Conservation (phyloP, 2,113 vertebrate genomes). For the Glaucomys volans region DNA sequence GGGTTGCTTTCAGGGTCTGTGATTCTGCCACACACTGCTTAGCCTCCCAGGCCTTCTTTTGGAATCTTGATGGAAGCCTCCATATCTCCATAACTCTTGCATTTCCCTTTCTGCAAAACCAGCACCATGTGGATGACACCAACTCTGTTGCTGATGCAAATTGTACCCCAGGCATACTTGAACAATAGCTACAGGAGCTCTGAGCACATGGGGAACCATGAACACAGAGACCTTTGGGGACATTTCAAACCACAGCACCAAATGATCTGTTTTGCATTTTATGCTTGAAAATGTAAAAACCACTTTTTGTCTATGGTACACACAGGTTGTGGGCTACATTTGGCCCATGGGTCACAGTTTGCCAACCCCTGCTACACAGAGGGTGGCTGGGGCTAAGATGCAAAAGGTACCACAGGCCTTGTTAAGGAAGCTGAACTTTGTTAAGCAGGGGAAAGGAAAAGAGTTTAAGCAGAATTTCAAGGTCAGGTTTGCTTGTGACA, state of each 20-base stretch:
- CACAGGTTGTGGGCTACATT: background rate
- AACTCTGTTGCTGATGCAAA: background rate
- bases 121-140: too few species aligned
- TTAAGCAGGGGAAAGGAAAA: background rate
- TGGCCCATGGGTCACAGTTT: rapidly evolving
- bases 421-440: background rate
- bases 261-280: background rate
- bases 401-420: background rate
- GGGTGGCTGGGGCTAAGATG: background rate
- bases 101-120: background rate
- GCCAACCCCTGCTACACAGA: background rate
- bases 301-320: background rate
- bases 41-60: background rate
- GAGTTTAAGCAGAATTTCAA: background rate
- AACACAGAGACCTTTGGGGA: too few species aligned
- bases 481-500: background rate
- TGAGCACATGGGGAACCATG: background rate
- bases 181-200: background rate
- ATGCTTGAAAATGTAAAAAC: background rate
- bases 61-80: background rate
- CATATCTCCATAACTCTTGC: background rate
- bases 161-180: background rate
- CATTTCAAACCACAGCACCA: background rate
- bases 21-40: background rate
- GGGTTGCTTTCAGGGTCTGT: background rate